These are phyloP conservation scores for Monopis laevigella DNA, from an alignment of 2,888 invertebrate genomes.

Conservation along the genomic window DNA sequence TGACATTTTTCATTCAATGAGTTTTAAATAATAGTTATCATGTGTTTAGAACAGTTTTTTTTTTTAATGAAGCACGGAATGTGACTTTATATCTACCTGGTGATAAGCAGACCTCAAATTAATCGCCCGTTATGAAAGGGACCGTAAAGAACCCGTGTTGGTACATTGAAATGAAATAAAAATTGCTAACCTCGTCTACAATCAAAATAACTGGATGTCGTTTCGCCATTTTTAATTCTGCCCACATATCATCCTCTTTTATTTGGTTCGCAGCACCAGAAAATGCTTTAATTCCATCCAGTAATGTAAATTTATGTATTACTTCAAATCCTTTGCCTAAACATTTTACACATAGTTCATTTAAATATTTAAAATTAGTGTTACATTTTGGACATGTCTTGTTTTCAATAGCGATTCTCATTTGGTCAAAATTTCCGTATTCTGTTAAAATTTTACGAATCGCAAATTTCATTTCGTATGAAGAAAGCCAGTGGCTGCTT, in stretches of 20 bases:
- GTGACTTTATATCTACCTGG: too few species aligned
- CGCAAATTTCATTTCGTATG: constrained; percentile 42
- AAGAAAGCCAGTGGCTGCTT: constrained; percentile 32
- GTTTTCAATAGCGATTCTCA: constrained; percentile 26
- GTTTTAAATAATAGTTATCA: too few species aligned
- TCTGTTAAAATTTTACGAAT: constrained; percentile 47
- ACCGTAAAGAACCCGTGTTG: too few species aligned
- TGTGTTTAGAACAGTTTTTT: too few species aligned
- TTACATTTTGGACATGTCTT: constrained; percentile 32
- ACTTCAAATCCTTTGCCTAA: constrained; percentile 39
- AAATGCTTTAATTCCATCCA: constrained; percentile 49
- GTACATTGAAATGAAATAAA: too few species aligned
- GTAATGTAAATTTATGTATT: constrained; percentile 40
- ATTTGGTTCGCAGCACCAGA: constrained; percentile 41
- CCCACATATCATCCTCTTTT: constrained; percentile 43
- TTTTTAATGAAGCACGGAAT: too few species aligned
- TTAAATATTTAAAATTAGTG: constrained; percentile 33
- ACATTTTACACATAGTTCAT: constrained; percentile 45
- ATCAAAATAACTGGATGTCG: constrained; percentile 72
- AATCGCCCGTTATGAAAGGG: too few species aligned
- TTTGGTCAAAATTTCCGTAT: constrained; percentile 37
- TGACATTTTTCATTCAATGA: neutral
- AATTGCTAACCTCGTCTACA: constrained; percentile 70
- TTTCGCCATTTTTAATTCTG: constrained; percentile 44
- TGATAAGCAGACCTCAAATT: too few species aligned